Evolutionary conservation across 2,888 invertebrate genomes (phyloP).

Genomic region (Drosophila austrosaltans): DNA sequence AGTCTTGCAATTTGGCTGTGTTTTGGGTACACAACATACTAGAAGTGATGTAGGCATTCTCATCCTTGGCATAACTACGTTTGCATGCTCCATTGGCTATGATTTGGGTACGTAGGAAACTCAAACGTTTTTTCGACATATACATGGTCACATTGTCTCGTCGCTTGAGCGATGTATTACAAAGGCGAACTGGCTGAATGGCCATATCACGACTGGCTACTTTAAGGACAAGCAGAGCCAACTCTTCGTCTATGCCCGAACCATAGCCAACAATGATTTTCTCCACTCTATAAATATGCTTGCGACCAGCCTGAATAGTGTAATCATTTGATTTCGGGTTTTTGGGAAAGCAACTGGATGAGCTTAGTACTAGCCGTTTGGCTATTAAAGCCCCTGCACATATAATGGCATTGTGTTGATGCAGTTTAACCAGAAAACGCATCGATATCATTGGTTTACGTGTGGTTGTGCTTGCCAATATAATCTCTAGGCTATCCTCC

Average conservation of each 20-base stretch:
- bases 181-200: constrained; percentile 38
- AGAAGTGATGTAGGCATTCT: constrained; percentile 40
- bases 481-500: constrained; percentile 32
- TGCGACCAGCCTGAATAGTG: constrained; percentile 23
- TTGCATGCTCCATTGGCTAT: constrained; percentile 46
- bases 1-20: constrained; percentile 35
- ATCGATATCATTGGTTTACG: not conserved
- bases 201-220: not conserved
- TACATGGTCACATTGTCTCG: constrained; percentile 43
- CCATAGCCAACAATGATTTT: constrained; percentile 18
- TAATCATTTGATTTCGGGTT: not conserved
- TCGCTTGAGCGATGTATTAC: constrained; percentile 13
- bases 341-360: constrained; percentile 40
- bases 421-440: constrained; percentile 40
- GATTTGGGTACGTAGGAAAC: constrained; percentile 42
- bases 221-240: constrained; percentile 35
- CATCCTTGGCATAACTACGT: constrained; percentile 40
- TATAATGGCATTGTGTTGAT: not conserved
- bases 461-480: constrained; percentile 20
- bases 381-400: constrained; percentile 49
- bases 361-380: constrained; percentile 42
- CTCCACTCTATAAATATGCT: constrained; percentile 22
- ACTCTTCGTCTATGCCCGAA: constrained; percentile 10
- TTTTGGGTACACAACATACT: constrained; percentile 50
- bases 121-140: constrained; percentile 30